Conservation (phyloP, 2,888 invertebrate genomes). For the Amphipoea lucens region DNA sequence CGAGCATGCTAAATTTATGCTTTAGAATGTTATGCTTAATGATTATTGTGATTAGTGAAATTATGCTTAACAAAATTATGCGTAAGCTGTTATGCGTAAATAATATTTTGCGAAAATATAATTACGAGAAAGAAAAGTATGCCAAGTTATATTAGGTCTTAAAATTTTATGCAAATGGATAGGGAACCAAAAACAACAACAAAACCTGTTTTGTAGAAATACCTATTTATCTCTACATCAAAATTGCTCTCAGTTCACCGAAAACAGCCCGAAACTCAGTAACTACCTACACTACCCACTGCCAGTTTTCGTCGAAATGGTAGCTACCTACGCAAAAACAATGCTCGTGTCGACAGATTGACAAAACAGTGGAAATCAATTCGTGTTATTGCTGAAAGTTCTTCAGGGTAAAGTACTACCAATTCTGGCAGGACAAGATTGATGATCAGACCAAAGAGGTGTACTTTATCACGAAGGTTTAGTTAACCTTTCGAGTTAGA, state of each 20-base stretch:
- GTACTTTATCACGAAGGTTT: conserved; percentile 16
- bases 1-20: no score
- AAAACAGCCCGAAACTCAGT: conserved; percentile 7
- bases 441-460: conserved; percentile 37
- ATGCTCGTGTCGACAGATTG: conserved; percentile 52
- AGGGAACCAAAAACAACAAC: no score
- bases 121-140: no score
- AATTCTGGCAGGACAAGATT: conserved; percentile 41
- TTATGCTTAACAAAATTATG: no score
- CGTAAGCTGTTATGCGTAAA: no score
- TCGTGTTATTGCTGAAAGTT: conserved; percentile 45
- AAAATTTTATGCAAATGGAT: no score
- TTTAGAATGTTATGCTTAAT: no score
- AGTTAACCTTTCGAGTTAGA: conserved; percentile 20
- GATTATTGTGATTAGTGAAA: no score
- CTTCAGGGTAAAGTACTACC: conserved; percentile 23
- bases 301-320: conserved; percentile 16
- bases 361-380: conserved; percentile 62
- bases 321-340: conserved; percentile 32
- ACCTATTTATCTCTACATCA: neutral
- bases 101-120: no score
- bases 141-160: no score
- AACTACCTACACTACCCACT: neutral
- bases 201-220: neutral
- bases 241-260: neutral